Conservation (phyloP, 2,113 vertebrate genomes). For the Thamnophis sirtalis region DNA sequence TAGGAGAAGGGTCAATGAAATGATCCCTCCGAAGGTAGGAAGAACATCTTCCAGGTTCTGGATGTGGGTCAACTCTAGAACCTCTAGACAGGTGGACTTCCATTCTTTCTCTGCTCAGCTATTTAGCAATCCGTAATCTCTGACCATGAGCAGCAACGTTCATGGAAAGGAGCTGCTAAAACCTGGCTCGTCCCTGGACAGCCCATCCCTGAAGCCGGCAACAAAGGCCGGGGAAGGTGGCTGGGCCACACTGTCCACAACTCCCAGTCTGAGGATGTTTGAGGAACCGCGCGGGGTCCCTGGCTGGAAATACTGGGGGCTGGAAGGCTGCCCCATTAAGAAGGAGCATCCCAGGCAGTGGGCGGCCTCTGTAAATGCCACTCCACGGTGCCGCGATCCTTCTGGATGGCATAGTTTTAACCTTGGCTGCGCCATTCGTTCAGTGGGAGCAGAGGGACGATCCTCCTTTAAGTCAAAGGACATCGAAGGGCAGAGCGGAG, state of each 20-base stretch:
- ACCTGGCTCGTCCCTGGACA: not conserved
- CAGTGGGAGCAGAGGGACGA: not conserved
- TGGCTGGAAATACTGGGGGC: not conserved
- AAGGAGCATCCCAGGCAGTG: no score
- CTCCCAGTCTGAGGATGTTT: not conserved
- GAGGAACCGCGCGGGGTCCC: not conserved
- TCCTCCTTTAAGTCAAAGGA: not conserved
- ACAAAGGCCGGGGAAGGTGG: not conserved
- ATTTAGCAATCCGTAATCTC: not conserved
- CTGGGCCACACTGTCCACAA: not conserved
- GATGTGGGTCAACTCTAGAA: not conserved
- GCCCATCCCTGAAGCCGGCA: not conserved
- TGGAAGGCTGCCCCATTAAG: not conserved
- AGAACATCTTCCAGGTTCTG: not conserved
- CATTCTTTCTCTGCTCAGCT: not conserved
- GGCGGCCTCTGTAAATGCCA: not conserved
- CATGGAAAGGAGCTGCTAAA: not conserved
- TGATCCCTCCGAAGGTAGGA: not conserved
- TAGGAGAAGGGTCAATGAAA: no score
- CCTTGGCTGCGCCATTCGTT: not conserved
- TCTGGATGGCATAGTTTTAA: not conserved
- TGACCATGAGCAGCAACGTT: not conserved
- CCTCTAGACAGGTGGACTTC: no score
- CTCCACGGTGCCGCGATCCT: not conserved
- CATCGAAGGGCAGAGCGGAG: not conserved